Percentiles rank a stretch among this genome's conserved stretches.
Conservation (phyloP, 2,888 invertebrate species). For the Smittia sp. region DNA sequence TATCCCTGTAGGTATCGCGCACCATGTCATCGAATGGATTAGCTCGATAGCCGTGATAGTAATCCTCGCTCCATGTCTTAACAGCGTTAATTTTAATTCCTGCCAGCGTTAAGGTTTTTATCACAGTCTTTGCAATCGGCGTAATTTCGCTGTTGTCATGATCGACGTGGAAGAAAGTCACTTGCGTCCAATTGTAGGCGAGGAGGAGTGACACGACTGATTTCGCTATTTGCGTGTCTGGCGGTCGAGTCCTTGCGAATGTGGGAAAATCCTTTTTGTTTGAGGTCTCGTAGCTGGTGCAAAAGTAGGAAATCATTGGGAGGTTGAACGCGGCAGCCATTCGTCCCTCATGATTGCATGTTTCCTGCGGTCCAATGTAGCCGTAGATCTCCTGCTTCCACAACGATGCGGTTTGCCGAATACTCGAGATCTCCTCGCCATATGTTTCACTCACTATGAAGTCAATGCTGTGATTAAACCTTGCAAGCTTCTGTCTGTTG, state of each 20-base stretch:
- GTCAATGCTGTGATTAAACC: slow-evolving; percentile 68
- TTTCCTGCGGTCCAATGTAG: slow-evolving; percentile 71
- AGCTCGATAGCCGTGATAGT: slow-evolving; percentile 76
- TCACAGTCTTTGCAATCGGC: slow-evolving; percentile 74
- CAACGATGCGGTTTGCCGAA: slow-evolving; percentile 76
- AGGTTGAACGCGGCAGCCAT: slow-evolving; percentile 92
- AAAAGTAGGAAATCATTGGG: slow-evolving; percentile 96
- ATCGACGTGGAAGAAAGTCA: slow-evolving; percentile 79
- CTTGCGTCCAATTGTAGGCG: slow-evolving; percentile 86
- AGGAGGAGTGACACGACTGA: slow-evolving; percentile 82
- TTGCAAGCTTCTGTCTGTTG: slow-evolving; percentile 60
- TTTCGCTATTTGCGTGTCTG: slow-evolving; percentile 90
- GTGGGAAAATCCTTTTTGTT: slow-evolving; percentile 85
- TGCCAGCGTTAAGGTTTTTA: slow-evolving; percentile 66
- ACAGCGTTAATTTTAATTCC: slow-evolving; percentile 68
- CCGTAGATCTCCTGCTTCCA: slow-evolving; percentile 82
- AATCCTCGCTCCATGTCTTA: slow-evolving; percentile 66
- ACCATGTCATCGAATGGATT: slow-evolving; percentile 86
- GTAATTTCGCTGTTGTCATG: slow-evolving; percentile 72
- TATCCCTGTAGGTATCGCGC: slow-evolving; percentile 74
- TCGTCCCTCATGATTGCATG: slow-evolving; percentile 88
- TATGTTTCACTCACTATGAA: slow-evolving; percentile 87
- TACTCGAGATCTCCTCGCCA: slow-evolving; percentile 84
- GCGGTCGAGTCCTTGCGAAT: slow-evolving; percentile 87
- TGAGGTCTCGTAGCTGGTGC: slow-evolving; percentile 84